A percentile compares a stretch with the other conserved stretches of the same genome.
Conservation (phyloP, 2,113 vertebrate species). For the Festucalex cinctus region DNA sequence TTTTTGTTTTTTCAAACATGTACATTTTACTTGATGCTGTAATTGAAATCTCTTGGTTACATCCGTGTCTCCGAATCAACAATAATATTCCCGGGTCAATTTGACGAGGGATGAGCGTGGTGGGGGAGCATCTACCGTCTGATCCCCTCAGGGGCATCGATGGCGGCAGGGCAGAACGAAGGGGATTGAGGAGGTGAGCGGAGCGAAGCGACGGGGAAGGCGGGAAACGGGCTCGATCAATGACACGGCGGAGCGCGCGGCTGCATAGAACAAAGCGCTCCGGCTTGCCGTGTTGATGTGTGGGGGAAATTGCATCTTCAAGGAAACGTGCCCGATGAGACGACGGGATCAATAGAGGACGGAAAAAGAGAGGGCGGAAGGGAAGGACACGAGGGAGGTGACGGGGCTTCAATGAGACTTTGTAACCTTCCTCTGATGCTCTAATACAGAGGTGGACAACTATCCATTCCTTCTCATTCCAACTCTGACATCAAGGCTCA, state of each 20-base stretch:
- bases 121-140: neutral
- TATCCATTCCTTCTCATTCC: neutral
- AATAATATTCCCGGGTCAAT: neutral
- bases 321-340: constrained; percentile 75
- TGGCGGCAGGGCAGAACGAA: neutral
- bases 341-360: constrained; percentile 70
- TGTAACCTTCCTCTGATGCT: constrained; percentile 41
- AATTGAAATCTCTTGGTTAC: no score
- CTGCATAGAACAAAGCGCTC: constrained; percentile 63
- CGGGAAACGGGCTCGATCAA: constrained; percentile 57
- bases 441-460: neutral
- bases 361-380: constrained; percentile 26
- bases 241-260: constrained; percentile 40
- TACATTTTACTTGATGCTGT: no score
- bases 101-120: neutral
- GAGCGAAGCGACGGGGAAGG: neutral
- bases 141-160: neutral
- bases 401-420: constrained; percentile 11
- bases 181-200: neutral
- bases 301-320: constrained; percentile 75
- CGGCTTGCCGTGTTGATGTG: constrained; percentile 56
- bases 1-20: neutral
- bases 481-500: neutral
- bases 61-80: no score
- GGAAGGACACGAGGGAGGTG: constrained; percentile 48